Percentiles rank a stretch among this genome's conserved stretches.
Conservation (phyloP, 2,113 vertebrate genomes). For the Equus przewalskii region DNA sequence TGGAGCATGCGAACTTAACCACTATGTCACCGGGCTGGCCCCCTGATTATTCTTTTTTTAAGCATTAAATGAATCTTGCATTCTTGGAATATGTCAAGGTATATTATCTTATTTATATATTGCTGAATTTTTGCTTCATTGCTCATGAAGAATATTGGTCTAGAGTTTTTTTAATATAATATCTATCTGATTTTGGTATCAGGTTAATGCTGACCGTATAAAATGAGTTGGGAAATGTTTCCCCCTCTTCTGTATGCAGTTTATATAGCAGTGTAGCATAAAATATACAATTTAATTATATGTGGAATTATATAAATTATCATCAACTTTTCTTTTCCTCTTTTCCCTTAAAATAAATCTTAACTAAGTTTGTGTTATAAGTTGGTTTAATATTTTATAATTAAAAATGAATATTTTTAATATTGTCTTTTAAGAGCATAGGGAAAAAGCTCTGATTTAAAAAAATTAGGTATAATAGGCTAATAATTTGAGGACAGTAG, state of each 20-base stretch:
- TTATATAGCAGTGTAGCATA: background rate
- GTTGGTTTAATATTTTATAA: background rate
- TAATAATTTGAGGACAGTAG: background rate
- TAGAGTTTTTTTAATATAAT: background rate
- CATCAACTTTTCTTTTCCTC: background rate
- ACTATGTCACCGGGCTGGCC: too few species aligned
- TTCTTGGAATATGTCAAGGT: background rate
- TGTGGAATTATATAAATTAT: background rate
- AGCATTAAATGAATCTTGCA: background rate
- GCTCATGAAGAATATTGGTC: background rate
- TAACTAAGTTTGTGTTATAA: constrained; percentile 9
- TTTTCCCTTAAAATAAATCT: background rate
- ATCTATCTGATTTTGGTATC: background rate
- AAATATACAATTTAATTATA: background rate
- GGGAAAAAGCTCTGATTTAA: background rate
- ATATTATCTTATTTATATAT: background rate
- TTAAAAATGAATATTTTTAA: background rate
- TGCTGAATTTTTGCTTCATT: constrained; percentile 9
- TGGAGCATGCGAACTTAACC: too few species aligned
- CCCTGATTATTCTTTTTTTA: background rate
- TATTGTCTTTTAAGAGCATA: background rate
- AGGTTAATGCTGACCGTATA: background rate
- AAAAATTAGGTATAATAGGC: background rate
- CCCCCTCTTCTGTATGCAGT: background rate
- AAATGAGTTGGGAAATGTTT: background rate